Conservation (phyloP, 2,888 invertebrate species). For the Amblyteles armatorius region DNA sequence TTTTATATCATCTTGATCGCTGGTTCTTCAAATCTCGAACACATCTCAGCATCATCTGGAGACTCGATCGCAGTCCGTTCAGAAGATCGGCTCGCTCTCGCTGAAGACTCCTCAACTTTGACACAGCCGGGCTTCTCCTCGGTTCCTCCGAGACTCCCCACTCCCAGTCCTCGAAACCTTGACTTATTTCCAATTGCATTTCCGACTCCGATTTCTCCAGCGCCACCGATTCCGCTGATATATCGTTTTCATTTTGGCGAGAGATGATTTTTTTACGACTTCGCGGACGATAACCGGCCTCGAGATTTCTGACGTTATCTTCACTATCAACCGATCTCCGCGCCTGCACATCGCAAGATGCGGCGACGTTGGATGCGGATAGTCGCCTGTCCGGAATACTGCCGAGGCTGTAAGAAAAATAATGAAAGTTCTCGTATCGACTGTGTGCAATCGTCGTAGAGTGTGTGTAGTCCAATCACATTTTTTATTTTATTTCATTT, state of each 20-base stretch:
- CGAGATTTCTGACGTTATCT: constrained; percentile 23
- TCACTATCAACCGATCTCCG: constrained; percentile 2
- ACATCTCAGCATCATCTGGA: constrained; percentile 38
- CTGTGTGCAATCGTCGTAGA: too few species aligned
- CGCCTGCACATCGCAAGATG: not conserved
- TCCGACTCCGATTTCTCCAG: constrained; percentile 45
- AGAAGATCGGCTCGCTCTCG: constrained; percentile 49
- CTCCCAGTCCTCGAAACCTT: constrained; percentile 52
- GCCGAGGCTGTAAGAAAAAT: constrained; percentile 10
- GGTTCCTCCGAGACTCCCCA: constrained; percentile 49
- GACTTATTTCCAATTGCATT: constrained; percentile 47
- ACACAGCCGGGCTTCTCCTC: constrained; percentile 45
- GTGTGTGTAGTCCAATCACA: too few species aligned
- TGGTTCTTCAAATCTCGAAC: constrained; percentile 51
- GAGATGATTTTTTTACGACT: constrained; percentile 20
- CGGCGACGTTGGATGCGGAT: not conserved
- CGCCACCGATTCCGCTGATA: not conserved
- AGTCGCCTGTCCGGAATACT: not conserved
- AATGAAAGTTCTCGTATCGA: not conserved
- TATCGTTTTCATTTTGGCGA: constrained; percentile 33
- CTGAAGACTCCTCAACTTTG: constrained; percentile 53
- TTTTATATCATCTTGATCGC: not conserved
- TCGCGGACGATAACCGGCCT: constrained; percentile 32
- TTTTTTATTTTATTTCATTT: too few species aligned
- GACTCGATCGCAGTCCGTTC: constrained; percentile 42